A percentile compares a stretch with the other conserved stretches of the same genome.
These are phyloP conservation scores for Ctena decussata DNA, from an alignment of 2,888 invertebrate species.

Conservation along the genomic window DNA sequence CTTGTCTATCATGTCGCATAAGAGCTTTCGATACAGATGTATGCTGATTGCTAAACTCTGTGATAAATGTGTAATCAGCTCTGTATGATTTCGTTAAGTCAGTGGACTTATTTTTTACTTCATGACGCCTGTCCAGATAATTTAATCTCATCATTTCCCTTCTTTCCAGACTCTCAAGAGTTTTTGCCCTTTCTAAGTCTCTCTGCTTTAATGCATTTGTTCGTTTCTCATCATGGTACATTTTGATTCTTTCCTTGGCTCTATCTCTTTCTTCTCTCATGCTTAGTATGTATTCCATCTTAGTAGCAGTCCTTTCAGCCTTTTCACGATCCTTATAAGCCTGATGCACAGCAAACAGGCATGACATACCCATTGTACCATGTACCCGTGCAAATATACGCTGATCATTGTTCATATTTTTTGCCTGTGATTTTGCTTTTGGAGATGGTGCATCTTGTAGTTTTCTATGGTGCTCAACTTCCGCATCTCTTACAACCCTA, in stretches of 20 bases:
- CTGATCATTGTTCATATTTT: conserved; percentile 74
- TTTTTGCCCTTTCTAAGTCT: conserved; percentile 76
- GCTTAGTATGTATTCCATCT: conserved; percentile 81
- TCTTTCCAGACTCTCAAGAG: conserved; percentile 78
- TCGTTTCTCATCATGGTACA: conserved; percentile 82
- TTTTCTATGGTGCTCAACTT: conserved; percentile 77
- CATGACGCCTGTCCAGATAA: conserved; percentile 79
- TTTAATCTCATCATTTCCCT: conserved; percentile 77
- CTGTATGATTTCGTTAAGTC: conserved; percentile 71
- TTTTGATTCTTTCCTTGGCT: conserved; percentile 80
- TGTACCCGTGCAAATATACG: conserved; percentile 80
- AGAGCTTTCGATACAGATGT: conserved; percentile 86
- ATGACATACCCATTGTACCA: conserved; percentile 84
- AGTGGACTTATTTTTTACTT: conserved; percentile 71
- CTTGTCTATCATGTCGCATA: conserved; percentile 83
- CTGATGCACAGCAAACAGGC: conserved; percentile 85
- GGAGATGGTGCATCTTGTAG: conserved; percentile 68
- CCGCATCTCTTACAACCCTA: conserved; percentile 81
- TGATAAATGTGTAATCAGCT: conserved; percentile 81
- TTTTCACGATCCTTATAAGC: conserved; percentile 85
- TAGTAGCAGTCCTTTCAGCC: conserved; percentile 79
- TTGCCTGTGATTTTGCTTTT: conserved; percentile 55
- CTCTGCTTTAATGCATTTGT: conserved; percentile 74
- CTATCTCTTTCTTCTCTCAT: conserved; percentile 81
- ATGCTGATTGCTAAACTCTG: conserved; percentile 85